These are phyloP conservation scores for Alloplasta piceator DNA, from an alignment of 2,888 invertebrate genomes.

Conservation along the genomic window DNA sequence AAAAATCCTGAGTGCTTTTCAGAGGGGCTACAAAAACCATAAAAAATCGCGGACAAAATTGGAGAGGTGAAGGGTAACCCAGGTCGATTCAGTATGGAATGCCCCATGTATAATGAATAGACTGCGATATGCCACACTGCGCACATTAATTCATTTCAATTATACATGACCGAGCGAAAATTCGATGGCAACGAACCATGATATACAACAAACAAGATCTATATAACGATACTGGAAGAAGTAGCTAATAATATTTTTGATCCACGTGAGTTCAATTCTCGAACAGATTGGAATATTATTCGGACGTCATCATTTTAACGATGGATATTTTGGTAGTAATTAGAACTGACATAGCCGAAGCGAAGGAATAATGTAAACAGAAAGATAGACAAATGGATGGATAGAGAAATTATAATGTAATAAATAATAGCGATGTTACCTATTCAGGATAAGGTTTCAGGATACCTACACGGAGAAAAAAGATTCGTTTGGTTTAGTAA, in stretches of 20 bases:
- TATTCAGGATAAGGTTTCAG: too few species aligned
- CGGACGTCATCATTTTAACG: neutral
- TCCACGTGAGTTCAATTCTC: too few species aligned
- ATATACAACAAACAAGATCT: constrained; percentile 4
- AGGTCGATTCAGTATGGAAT: too few species aligned
- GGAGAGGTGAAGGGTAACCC: too few species aligned
- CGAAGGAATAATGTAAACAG: constrained; percentile 3
- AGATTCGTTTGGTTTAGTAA: too few species aligned
- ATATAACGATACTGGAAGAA: constrained; percentile 6
- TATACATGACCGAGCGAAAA: constrained; percentile 44
- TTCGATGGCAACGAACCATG: constrained; percentile 39
- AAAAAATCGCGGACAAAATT: too few species aligned
- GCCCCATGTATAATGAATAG: too few species aligned
- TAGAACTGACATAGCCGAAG: neutral
- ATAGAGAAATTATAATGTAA: neutral
- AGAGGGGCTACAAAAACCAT: too few species aligned
- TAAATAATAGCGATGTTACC: neutral
- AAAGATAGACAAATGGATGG: neutral
- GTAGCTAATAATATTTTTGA: neutral
- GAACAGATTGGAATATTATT: neutral
- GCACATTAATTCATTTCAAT: constrained; percentile 60
- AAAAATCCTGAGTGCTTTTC: too few species aligned
- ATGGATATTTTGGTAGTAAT: constrained; percentile 22
- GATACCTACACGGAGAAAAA: too few species aligned
- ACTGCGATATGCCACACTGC: constrained; percentile 49